Base-by-base conservation (phyloP, 2,113 vertebrate species). In the Micronycteris hirsuta region DNA sequence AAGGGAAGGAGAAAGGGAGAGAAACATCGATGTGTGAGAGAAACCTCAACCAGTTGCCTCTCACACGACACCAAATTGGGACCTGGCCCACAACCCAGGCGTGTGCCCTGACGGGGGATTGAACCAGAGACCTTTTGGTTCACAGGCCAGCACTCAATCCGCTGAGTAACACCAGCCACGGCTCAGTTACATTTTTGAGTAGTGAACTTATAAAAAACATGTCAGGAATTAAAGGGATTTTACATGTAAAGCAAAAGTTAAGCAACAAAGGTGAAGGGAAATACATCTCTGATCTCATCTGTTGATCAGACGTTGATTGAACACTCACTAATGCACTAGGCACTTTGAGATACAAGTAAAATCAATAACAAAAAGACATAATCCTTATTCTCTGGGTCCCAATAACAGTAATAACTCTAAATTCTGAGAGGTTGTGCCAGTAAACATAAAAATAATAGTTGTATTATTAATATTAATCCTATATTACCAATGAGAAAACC, bases 381-480 rank as follows among this genome's bases (percentile, higher is more conserved):
- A 56, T 20, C 45, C 41, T 93, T 22, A 38, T 77, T 49, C 36
- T 92, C 43, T 77, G 56, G 41, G 52, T 63, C 47, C 96, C 45
- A 90, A 47, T 71, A 86, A 77, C 65, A 86, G 49, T 77, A 86
- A 80, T 76, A 76, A 83, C 67, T 95, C 31, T 54, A 52, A 89
- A 82, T 76, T 86, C 63, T 68, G 56, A 84, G 19, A 76, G 15
- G 77, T n/a, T 31, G 76, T 85, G 65, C 67, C 41, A 87, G 33
- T 70, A 89, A 78, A 95, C 73, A 91, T 76, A 80, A 93, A 94
- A 91, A 86, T 71, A 76, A 93, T 7, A 74, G 3, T 52, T 58
- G 15, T 38, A 38, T 68, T 73, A 73, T 45, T 84, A 33, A 73
- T 38, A 43, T 83, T 77, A 58, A 93, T 87, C 22, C 54, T 49